A percentile compares a stretch with the other conserved stretches of the same genome.
phyloP scores from a whole-genome alignment of 2,888 invertebrate genomes.

The Idaea dimidiata region DNA sequence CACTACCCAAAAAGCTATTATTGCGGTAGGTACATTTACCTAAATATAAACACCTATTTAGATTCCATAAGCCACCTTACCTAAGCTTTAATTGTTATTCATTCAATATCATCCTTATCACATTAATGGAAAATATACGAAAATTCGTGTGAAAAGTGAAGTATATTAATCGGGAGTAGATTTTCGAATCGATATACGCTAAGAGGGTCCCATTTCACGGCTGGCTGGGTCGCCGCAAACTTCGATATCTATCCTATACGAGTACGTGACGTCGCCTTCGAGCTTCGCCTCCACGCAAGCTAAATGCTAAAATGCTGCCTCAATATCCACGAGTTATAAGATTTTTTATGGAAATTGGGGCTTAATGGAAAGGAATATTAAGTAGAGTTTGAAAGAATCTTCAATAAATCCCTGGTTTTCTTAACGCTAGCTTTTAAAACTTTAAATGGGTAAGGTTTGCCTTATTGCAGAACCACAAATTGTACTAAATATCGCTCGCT shows the following conservation, averaged over 20 bases:
- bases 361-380: conserved; percentile 19
- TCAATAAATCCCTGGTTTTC: background rate
- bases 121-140: background rate
- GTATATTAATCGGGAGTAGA: conserved; percentile 29
- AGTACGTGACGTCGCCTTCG: background rate
- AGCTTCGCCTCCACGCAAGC: background rate
- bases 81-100: too few relatives aligned
- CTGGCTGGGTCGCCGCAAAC: conserved; percentile 23
- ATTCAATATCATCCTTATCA: background rate
- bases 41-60: too few relatives aligned
- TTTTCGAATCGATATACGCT: conserved; percentile 27
- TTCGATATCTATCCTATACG: conserved; percentile 12
- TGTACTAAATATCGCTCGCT: conserved; percentile 8
- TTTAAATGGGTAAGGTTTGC: background rate
- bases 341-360: conserved; percentile 2
- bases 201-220: conserved; percentile 37
- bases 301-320: background rate
- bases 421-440: background rate
- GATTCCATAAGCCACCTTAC: too few relatives aligned
- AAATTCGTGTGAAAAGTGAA: conserved; percentile 4
- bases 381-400: conserved; percentile 6
- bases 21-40: too few relatives aligned
- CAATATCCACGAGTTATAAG: background rate
- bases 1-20: too few relatives aligned
- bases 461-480: too few relatives aligned